A percentile compares a stretch with the other conserved stretches of the same genome.
These are phyloP conservation scores for Vollenhovia emeryi DNA, from an alignment of 1,140 invertebrate genomes.

Conservation along the genomic window DNA sequence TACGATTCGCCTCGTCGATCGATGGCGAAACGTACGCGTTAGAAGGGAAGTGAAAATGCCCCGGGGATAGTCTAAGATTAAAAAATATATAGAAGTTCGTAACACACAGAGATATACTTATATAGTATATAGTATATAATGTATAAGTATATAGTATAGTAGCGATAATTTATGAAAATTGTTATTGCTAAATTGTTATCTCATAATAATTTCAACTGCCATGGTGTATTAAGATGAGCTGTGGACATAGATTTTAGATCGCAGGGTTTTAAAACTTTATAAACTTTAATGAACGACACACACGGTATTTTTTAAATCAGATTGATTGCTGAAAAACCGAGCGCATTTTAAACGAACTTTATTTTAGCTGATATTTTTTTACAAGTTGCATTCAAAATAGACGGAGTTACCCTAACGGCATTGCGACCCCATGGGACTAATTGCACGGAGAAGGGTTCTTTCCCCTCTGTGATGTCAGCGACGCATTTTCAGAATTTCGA, in stretches of 20 bases:
- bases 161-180: not conserved
- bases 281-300: too few species aligned
- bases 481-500: not conserved
- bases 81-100: not conserved
- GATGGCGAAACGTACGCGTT: constrained; percentile 11
- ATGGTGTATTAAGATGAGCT: not conserved
- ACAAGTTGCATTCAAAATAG: not conserved
- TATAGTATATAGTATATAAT: too few species aligned
- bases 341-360: not conserved
- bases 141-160: too few species aligned
- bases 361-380: not conserved
- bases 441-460: not conserved
- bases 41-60: constrained; percentile 1
- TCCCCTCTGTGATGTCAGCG: not conserved
- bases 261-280: too few species aligned
- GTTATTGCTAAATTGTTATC: not conserved
- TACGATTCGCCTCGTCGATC: constrained; percentile 27
- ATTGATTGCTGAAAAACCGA: not conserved
- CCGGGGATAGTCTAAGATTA: not conserved
- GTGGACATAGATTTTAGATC: not conserved
- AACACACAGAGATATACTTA: not conserved
- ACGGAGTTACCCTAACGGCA: not conserved
- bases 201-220: not conserved
- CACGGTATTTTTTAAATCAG: not conserved
- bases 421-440: not conserved